Evolutionary conservation across 1,140 invertebrate genomes (phyloP).

Genomic region (Ceratosolen solmsi): DNA sequence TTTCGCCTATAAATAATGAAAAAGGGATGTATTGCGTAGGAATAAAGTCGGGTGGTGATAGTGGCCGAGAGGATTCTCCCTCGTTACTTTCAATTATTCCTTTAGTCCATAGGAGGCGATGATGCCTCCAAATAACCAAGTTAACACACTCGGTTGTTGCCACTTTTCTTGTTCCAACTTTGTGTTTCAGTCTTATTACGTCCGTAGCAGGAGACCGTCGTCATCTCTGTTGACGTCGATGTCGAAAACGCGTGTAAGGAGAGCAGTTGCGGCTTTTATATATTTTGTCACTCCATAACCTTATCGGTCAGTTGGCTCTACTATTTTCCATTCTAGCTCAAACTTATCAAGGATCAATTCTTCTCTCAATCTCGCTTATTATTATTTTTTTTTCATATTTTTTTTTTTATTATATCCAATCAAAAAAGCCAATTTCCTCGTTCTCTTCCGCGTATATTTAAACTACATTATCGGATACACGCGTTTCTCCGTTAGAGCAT

Average conservation of each 20-base stretch:
- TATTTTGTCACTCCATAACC: not conserved
- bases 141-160: not conserved
- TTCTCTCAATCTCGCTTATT: not conserved
- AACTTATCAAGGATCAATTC: not conserved
- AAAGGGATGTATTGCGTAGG: not conserved
- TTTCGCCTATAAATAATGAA: not conserved
- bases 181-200: not conserved
- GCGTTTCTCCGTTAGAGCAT: not conserved
- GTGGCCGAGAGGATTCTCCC: not conserved
- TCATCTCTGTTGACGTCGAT: not conserved
- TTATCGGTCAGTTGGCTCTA: not conserved
- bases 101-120: not conserved
- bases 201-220: not conserved
- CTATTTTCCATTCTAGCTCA: too few species aligned
- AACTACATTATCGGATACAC: constrained; percentile 5
- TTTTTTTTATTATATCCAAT: not conserved
- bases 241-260: not conserved
- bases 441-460: constrained; percentile 41
- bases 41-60: not conserved
- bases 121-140: not conserved
- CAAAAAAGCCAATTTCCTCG: not conserved
- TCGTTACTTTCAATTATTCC: not conserved
- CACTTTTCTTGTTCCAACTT: not conserved
- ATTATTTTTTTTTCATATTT: constrained; percentile 15
- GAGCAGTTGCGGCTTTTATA: not conserved